These are phyloP conservation scores for Bos indicus DNA, from an alignment of 2,113 vertebrate genomes.

Conservation along the genomic window DNA sequence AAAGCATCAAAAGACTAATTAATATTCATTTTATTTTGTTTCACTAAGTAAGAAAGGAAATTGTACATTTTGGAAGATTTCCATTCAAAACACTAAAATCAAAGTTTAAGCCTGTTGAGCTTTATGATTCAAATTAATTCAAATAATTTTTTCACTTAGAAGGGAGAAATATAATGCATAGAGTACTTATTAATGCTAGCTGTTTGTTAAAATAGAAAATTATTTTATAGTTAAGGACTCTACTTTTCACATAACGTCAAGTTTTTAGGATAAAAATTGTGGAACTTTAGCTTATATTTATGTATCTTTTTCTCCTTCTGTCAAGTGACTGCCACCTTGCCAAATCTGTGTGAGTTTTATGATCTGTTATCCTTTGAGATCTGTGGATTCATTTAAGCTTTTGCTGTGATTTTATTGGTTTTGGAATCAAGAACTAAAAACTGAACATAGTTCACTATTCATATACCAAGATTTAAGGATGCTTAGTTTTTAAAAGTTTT, in stretches of 20 bases:
- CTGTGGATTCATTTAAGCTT: slow-evolving; percentile 58
- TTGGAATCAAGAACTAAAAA: slow-evolving; percentile 62
- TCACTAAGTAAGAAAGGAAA: background rate
- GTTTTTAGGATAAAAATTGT: slow-evolving; percentile 35
- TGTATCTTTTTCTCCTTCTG: slow-evolving; percentile 61
- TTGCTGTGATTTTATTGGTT: slow-evolving; percentile 63
- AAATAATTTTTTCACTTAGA: background rate
- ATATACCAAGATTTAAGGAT: slow-evolving; percentile 66
- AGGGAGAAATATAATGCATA: background rate
- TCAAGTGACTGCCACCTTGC: slow-evolving; percentile 57
- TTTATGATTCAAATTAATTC: slow-evolving; percentile 1
- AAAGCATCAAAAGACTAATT: background rate
- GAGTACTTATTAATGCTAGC: background rate
- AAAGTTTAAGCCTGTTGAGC: background rate
- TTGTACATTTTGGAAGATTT: slow-evolving; percentile 28
- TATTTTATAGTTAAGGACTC: background rate
- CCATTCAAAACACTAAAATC: slow-evolving; percentile 6
- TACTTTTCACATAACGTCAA: background rate
- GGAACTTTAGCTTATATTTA: slow-evolving; percentile 59
- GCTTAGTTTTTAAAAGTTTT: slow-evolving; percentile 47
- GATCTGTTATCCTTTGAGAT: slow-evolving; percentile 65
- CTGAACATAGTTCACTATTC: slow-evolving; percentile 57
- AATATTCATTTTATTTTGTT: slow-evolving; percentile 1
- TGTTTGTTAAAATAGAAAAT: slow-evolving; percentile 27
- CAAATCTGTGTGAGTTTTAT: slow-evolving; percentile 70